Evolutionary conservation across 1,140 invertebrate genomes (phyloP), one percentile per base, ranked within the genome.

Genomic region (Ostrea denselamellosa): DNA sequence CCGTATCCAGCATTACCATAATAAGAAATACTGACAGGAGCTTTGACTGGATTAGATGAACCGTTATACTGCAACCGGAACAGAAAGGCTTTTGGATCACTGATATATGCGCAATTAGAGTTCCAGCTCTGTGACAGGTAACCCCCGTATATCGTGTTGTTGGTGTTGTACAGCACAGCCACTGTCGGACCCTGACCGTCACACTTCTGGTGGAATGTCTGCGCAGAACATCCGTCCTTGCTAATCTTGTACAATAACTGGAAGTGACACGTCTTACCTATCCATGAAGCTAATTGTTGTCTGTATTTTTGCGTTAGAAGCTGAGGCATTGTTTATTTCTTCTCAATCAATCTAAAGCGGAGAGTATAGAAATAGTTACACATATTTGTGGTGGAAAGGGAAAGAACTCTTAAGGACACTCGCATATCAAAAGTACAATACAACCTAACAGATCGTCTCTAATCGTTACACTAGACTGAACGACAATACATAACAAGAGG

Each of bases 111-210:
- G 17, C 65, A 28, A 28, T 17, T 71, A 9, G 62, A 68, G 65
- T 86, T 88, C 91, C 91, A 92, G 44, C 28, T 81, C 44, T 86
- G 54, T 12, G 89, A 62, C 9, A 90, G 89, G 68, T 91, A 92
- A 0, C 90, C 91, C 0, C 91, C 91, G 83, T 84, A 91, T 25
- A 91, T 81, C 58, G 68, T 88, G 3, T 85, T 71, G 28, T 84
- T 54, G 1, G 87, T 85, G 83, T 90, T 90, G 56, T 88, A 89
- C 12, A 90, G 34, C 14, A 92, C 83, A 2, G 89, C 89, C 14
- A 91, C 81, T 25, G 91, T 92, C 1, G 90, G 87, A 0, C 90
- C 90, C 83, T 90, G 85, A 58, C 88, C 86, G 84, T 92, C 87
- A 87, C 91, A 92, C n/a, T 84, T 85, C 51, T 82, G 77, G 22